Base-by-base conservation (phyloP, 2,888 invertebrate genomes). In the Linnaemya vulpina region DNA sequence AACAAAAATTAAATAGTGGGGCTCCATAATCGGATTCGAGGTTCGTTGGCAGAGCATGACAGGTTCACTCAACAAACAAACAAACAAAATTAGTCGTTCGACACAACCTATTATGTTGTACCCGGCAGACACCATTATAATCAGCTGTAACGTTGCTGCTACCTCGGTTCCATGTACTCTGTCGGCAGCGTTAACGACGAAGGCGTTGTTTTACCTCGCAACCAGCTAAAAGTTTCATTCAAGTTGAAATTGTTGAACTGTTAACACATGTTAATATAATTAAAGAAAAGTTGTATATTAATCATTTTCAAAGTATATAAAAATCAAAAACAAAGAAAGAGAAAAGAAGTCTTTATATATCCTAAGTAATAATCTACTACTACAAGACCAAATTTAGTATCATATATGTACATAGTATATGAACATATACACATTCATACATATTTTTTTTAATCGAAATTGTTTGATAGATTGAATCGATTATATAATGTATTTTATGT, bases 181-280 rank as follows among this genome's bases (percentile, higher is more conserved):
- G 46, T 4, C 4, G 4, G 46, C 49, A 49, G 49, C 17, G 49
- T 10, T 15, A 49, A 49, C 8, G 73, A 67, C 80, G 46, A 80
- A 85, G 78, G 82, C 82, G 74, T 82, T 85, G 70, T 85, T 75
- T 86, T 83, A 60, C 73, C 43, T 86, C 49, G 80, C 86, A 81
- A 77, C 83, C 76, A 53, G 30, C 75, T 65, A 70, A 51, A 74
- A 85, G 86, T 87, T 87, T 90, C 90, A 91, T 90, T 91, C 89
- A 91, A 91, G 91, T 91, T 90, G 90, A 91, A 90, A 89, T 90
- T 90, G 90, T 91, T 91, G 91, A 91, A 91, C 90, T 90, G 90
- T 90, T 91, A 90, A 87, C 87, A 87, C 83, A 87, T 90, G 89
- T 90, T 88, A 87, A 73, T 79, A 71, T 68, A 75, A 78, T 67